A percentile compares a stretch with the other conserved stretches of the same genome.
These are phyloP conservation scores for Ceratosolen solmsi DNA, from an alignment of 1,140 invertebrate species.

Conservation along the genomic window DNA sequence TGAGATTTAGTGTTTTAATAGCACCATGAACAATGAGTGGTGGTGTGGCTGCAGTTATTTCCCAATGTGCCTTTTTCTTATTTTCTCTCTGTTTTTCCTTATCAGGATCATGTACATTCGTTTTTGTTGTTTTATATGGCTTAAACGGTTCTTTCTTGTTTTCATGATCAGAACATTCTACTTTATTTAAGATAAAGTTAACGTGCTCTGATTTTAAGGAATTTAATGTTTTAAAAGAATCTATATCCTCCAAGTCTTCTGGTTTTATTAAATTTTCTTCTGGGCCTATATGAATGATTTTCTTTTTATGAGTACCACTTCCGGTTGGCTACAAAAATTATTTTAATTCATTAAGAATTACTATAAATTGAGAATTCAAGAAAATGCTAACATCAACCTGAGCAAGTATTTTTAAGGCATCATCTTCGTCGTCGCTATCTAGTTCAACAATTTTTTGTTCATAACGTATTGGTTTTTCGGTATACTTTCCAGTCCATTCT, in stretches of 20 bases:
- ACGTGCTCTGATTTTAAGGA: conserved; percentile 68
- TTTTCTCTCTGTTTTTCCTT: conserved; percentile 77
- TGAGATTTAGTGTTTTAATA: conserved; percentile 74
- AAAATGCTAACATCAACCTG: conserved; percentile 64
- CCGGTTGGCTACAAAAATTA: conserved; percentile 64
- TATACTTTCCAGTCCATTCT: conserved; percentile 79
- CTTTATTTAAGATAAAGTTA: conserved; percentile 77
- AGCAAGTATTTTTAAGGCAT: conserved; percentile 80
- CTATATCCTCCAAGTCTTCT: conserved; percentile 77
- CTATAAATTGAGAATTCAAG: conserved; percentile 18
- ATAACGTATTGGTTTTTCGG: conserved; percentile 58
- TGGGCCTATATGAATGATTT: conserved; percentile 73
- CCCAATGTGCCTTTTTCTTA: conserved; percentile 78
- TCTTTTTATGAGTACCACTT: conserved; percentile 76
- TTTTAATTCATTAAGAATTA: conserved; percentile 36
- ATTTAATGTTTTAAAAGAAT: conserved; percentile 63
- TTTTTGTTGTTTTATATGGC: conserved; percentile 79
- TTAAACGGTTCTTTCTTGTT: conserved; percentile 73
- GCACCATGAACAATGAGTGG: conserved; percentile 73
- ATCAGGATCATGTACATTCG: conserved; percentile 77
- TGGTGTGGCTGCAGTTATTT: conserved; percentile 81
- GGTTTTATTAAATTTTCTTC: conserved; percentile 76
- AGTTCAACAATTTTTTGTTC: conserved; percentile 66
- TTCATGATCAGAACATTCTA: conserved; percentile 68
- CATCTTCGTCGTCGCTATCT: conserved; percentile 80